These are phyloP conservation scores for Vannuccia rotundouncinata DNA, from an alignment of 2,888 invertebrate genomes.

Conservation along the genomic window DNA sequence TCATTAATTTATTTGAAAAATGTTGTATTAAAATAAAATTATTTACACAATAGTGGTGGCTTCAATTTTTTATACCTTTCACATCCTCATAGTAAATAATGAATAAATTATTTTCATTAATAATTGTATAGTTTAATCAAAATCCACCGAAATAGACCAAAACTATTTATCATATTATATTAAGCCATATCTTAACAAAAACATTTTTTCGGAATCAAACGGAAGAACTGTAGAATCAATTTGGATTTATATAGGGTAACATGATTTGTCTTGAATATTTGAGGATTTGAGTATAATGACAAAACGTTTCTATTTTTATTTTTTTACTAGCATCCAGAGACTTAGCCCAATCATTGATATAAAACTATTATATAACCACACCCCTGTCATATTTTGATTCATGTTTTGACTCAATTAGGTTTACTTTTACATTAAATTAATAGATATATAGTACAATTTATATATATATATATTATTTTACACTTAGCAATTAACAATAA, in stretches of 20 bases:
- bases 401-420: no score
- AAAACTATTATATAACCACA: no score
- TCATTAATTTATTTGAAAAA: background rate
- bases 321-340: conserved; percentile 4
- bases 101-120: background rate
- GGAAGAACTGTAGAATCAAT: background rate
- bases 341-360: no score
- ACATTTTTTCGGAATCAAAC: background rate
- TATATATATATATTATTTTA: no score
- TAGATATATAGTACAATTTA: no score
- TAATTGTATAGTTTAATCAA: background rate
- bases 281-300: conserved; percentile 17
- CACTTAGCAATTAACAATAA: no score
- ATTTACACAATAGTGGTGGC: conserved; percentile 20
- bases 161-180: background rate
- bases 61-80: background rate
- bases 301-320: background rate
- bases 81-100: conserved; percentile 18
- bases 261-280: background rate
- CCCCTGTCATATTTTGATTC: no score
- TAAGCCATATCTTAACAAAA: background rate
- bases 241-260: background rate
- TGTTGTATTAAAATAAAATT: conserved; percentile 22
- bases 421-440: no score
- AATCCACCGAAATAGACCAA: background rate